Base-by-base conservation (phyloP, 2,113 vertebrate genomes). In the Cynopterus brachyotis region DNA sequence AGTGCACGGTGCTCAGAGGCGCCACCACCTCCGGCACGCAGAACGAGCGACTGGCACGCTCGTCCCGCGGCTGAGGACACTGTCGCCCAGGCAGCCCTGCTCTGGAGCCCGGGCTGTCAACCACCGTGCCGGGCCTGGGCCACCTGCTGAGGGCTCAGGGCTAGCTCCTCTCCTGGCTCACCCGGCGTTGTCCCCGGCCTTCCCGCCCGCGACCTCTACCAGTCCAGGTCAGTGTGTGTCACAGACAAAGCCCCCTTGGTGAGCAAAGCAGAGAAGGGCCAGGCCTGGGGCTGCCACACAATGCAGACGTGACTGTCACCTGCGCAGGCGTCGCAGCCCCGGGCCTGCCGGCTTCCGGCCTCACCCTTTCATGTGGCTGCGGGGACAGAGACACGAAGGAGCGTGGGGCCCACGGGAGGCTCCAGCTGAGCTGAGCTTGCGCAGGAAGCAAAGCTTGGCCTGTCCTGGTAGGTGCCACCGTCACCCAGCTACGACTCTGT, bases 121-220 rank as follows among this genome's bases (percentile, higher is more conserved):
- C 45, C 22, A 9, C n/a, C 0, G 0, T 9, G 9, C 28, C 35
- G 3, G 2, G 5, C 19, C 32, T 28, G 1, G 12, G 40, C 28
- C 28, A 5, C 20, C 3, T 32, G 4, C 55, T 40, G 40, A 37
- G 42, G 9, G 17, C 24, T 24, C 32, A 6, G 42, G 11, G 32
- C 40, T 9, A 15, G 19, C 35, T 62, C 8, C n/a, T 50, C 11
- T 20, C 62, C 10, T 35, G 37, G 70, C 22, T 57, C 17, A 4
- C 75, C 70, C 92, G 92, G 87, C 57, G 50, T 3, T 50, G 37
- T 69, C 53, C 73, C 62, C 0, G 0, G 42, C 83, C 73, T 96
- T 89, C 57, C 95, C 88, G 90, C 88, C 93, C 94, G 83, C 0
- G 45, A 90, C 94, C 88, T 86, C 32, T 16, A 53, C 80, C 67